A percentile compares a stretch with the other conserved stretches of the same genome.
phyloP scores from a whole-genome alignment of 2,113 vertebrate species.

The Falcunculus frontatus region DNA sequence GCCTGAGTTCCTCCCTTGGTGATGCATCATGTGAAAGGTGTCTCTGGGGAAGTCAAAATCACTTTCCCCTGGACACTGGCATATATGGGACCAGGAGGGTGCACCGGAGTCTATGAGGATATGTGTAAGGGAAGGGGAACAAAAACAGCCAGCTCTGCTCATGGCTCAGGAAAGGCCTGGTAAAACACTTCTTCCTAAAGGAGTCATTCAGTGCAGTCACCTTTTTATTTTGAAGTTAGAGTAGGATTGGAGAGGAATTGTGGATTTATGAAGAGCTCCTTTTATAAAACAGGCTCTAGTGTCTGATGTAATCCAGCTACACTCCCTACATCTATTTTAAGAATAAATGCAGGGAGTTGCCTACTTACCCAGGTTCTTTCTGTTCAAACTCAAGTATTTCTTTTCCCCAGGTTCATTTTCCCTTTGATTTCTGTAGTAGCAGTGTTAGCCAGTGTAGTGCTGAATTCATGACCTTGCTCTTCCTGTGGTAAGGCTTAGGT shows the following conservation, averaged over 20 bases:
- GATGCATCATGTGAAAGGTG: neutral
- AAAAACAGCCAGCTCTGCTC: neutral
- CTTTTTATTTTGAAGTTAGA: neutral
- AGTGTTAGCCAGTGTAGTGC: neutral
- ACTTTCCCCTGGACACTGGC: neutral
- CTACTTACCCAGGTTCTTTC: neutral
- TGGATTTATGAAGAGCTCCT: neutral
- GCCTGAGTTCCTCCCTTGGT: neutral
- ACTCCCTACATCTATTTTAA: neutral
- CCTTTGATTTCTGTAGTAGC: neutral
- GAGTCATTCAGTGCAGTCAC: neutral
- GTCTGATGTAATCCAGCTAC: neutral
- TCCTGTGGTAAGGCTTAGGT: neutral
- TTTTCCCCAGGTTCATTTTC: neutral
- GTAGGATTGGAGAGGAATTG: neutral
- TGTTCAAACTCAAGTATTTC: neutral
- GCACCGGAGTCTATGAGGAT: neutral
- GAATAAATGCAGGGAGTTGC: neutral
- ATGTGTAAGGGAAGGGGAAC: neutral
- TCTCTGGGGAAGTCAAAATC: neutral
- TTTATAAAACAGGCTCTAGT: neutral
- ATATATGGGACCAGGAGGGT: neutral
- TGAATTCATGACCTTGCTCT: neutral
- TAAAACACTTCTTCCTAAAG: neutral
- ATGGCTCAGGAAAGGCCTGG: neutral